Evolutionary conservation across 1,140 invertebrate genomes (phyloP).

Genomic region (Tribolium castaneum): DNA sequence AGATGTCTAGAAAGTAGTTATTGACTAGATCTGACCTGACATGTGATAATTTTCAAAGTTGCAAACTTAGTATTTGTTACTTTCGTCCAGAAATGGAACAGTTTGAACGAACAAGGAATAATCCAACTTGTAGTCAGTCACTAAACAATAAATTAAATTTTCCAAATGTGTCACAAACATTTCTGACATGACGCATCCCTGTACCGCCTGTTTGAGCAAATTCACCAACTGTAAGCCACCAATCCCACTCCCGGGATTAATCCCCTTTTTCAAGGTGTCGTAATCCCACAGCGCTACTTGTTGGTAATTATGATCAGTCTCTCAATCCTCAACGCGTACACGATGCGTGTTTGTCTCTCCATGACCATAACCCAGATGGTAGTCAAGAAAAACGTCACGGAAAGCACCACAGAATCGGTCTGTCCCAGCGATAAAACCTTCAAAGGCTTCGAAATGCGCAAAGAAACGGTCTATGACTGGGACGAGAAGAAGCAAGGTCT

Average conservation of each 20-base stretch:
- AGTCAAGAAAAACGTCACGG: conserved; percentile 71
- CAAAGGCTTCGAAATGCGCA: conserved; percentile 74
- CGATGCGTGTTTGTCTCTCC: conserved; percentile 88
- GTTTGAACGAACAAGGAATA: no score
- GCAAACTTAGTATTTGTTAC: no score
- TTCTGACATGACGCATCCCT: not conserved
- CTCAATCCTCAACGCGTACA: conserved; percentile 86
- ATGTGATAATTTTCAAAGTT: no score
- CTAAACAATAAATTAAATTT: no score
- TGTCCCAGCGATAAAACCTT: conserved; percentile 82
- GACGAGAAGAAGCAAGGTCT: conserved; percentile 74
- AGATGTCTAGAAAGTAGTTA: no score
- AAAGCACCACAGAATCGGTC: conserved; percentile 72
- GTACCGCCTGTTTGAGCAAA: not conserved
- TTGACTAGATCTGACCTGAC: no score
- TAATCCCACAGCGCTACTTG: conserved; percentile 79
- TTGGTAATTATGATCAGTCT: conserved; percentile 87
- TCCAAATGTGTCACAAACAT: no score
- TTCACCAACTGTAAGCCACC: not conserved
- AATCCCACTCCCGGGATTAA: not conserved
- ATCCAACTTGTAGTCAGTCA: no score
- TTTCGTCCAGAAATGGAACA: no score
- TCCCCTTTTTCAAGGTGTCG: conserved; percentile 47
- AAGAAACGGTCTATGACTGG: conserved; percentile 79
- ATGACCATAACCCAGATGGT: conserved; percentile 92